Evolutionary conservation across 1,140 invertebrate genomes (phyloP), one percentile per base, ranked within the genome.

Genomic region (Lasioglossum baleicum): DNA sequence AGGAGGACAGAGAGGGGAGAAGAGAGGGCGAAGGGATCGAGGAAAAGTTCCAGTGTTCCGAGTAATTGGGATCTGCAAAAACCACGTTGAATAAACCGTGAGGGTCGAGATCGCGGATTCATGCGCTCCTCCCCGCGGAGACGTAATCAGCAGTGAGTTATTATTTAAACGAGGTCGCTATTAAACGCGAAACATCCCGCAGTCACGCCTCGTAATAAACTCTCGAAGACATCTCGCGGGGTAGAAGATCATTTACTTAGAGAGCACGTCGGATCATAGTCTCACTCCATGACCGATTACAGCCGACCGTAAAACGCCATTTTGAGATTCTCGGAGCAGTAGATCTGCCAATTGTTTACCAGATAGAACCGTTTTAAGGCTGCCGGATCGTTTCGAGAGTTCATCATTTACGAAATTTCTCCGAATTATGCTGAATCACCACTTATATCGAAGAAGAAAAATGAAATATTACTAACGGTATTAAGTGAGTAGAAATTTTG

Each of bases 31-130:
- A 35, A 17, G 7, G 11, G 20, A 17, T 40, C 10, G 35, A 15
- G 15, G 35, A 31, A 2, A 3, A 20, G 35, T 10, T 51, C 10
- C 22, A 11, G 22, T 15, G 56, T 40, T 2, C 3, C 66, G 75
- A 65, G 42, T 77, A 77, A 77, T 77, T 70, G 66, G 58, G 66
- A 79, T 58, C 35, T 7, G 67, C 70, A 73, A 73, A 66, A 65
- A 72, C 51, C 66, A 44, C n/a, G 58, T 70, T 68, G 20, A 76
- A 76, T 76, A 70, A 77, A 70, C 58, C 75, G 75, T 51, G 51
- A 48, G 65, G 15, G 17, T 17, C 56, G 35, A 48, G 51, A 22
- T 42, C 35, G 15, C 40, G 56, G 70, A 74, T 66, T 78, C 71
- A 71, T 64, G 48, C 35, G 48, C 17, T 58, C 35, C 20, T 5